Evolutionary conservation across 2,888 invertebrate genomes (phyloP).

Genomic region (Idaea aversata): DNA sequence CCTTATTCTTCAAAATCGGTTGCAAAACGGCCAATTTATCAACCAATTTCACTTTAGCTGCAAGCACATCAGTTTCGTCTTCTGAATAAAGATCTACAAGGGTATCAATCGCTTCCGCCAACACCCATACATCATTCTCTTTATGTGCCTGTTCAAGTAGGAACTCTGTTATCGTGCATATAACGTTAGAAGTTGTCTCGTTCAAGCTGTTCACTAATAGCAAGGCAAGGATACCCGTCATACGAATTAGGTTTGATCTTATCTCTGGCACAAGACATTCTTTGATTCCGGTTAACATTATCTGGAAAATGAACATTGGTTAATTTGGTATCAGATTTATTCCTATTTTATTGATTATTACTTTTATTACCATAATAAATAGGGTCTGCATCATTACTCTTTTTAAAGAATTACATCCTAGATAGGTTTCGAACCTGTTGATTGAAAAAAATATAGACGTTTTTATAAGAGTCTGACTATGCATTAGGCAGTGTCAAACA

Average conservation of each 20-base stretch:
- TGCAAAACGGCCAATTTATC: conserved; percentile 80
- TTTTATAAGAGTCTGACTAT: too few species aligned
- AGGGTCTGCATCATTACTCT: too few species aligned
- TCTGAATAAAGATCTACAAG: conserved; percentile 89
- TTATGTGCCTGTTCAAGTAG: conserved; percentile 81
- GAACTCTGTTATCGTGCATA: conserved; percentile 77
- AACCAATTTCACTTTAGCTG: conserved; percentile 82
- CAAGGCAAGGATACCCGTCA: conserved; percentile 79
- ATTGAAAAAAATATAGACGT: too few species aligned
- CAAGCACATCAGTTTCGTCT: conserved; percentile 85
- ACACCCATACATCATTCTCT: conserved; percentile 85
- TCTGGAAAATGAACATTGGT: conserved; percentile 44
- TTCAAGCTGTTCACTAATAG: conserved; percentile 65
- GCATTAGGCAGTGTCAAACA: too few species aligned
- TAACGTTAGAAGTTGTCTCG: conserved; percentile 58
- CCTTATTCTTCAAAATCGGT: conserved; percentile 84
- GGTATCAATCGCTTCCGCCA: conserved; percentile 87
- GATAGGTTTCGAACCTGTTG: too few species aligned
- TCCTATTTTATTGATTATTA: too few species aligned
- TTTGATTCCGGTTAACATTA: conserved; percentile 76
- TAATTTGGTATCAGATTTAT: too few species aligned
- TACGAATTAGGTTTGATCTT: conserved; percentile 80
- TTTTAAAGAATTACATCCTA: too few species aligned
- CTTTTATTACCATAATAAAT: too few species aligned
- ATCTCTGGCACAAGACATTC: conserved; percentile 78